phyloP scores from a whole-genome alignment of 1,140 invertebrate species.

The Zaprionus lachaisei region DNA sequence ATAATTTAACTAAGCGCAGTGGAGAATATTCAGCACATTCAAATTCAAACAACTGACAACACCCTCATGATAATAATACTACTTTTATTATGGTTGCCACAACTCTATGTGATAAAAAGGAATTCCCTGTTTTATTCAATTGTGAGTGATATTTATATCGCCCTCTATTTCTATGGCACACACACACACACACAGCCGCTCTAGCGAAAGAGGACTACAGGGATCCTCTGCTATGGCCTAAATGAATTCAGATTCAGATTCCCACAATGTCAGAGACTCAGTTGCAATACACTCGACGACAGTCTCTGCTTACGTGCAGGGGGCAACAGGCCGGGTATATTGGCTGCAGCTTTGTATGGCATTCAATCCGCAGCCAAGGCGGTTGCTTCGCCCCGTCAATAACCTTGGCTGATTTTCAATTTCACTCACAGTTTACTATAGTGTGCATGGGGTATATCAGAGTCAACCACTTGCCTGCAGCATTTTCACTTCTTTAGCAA shows the following conservation, averaged over 20 bases:
- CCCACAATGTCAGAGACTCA: neutral
- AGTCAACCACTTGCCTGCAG: constrained; percentile 27
- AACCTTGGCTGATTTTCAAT: neutral
- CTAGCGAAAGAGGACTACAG: no score
- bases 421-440: neutral
- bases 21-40: no score
- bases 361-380: neutral
- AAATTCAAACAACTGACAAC: neutral
- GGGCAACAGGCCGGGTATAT: neutral
- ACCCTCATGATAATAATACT: neutral
- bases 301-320: neutral
- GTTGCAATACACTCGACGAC: constrained; percentile 12
- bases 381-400: neutral
- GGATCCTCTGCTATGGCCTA: neutral
- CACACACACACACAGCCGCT: neutral
- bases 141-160: constrained; percentile 14
- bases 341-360: neutral
- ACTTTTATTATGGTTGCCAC: neutral
- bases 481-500: constrained; percentile 22
- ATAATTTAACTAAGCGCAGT: no score
- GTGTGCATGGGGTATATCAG: constrained; percentile 4
- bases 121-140: constrained; percentile 10
- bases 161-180: constrained; percentile 3
- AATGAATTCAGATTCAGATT: neutral
- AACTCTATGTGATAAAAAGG: neutral